These are phyloP conservation scores for Saccopteryx bilineata DNA, from an alignment of 2,113 vertebrate species.

Conservation along the genomic window DNA sequence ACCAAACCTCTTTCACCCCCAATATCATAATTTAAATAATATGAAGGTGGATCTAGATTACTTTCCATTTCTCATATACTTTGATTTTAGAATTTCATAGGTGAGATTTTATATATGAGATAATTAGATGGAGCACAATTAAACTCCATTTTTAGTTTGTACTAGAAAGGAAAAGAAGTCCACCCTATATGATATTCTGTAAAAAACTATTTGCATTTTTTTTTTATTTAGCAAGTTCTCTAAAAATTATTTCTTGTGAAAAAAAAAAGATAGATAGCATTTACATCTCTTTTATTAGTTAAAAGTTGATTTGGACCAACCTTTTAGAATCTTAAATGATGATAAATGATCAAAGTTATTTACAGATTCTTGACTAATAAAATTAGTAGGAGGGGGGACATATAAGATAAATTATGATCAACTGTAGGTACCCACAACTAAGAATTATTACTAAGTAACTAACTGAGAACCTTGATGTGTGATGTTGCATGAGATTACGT, in stretches of 20 bases:
- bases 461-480: conserved; percentile 90
- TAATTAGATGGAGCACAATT: neutral
- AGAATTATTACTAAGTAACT: conserved; percentile 85
- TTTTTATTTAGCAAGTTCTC: conserved; percentile 38
- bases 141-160: neutral
- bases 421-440: conserved; percentile 72
- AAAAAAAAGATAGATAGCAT: neutral
- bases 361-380: conserved; percentile 79
- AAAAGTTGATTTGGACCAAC: conserved; percentile 64
- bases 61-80: neutral
- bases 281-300: conserved; percentile 61
- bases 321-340: conserved; percentile 55
- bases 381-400: conserved; percentile 40
- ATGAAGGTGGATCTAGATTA: neutral
- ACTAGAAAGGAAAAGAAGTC: neutral
- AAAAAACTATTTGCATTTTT: neutral
- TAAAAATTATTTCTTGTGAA: neutral
- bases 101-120: conserved; percentile 1
- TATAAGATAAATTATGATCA: conserved; percentile 75
- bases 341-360: conserved; percentile 68
- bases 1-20: neutral
- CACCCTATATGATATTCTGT: fast-evolving
- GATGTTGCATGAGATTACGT: conserved; percentile 89
- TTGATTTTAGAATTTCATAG: neutral
- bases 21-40: neutral